Base-by-base conservation (phyloP, 1,140 invertebrate genomes). In the Drepana arcuata region DNA sequence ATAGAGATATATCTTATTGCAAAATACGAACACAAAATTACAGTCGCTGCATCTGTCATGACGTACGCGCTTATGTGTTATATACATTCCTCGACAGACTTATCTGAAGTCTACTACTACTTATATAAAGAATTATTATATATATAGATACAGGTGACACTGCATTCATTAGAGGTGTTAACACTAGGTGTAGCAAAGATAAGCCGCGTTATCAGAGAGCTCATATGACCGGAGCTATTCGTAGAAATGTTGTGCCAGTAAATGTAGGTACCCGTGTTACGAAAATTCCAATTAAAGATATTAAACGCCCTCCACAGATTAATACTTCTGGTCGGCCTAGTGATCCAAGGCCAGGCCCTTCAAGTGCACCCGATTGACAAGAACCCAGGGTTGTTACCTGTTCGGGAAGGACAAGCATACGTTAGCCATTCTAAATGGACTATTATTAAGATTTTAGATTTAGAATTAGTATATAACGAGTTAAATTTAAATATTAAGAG, bases 231-330 rank as follows among this genome's bases (percentile, higher is more conserved):
- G 40, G 25, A n/a, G 25, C 27, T 7, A 16, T 35, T 18, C 1
- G 12, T 16, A 37, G 39, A 12, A 48, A 48, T 11, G 14, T 34
- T 6, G 34, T 41, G 2, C 21, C 34, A 1, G 25, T 48, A 24
- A 21, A 21, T 26, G 10, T 72, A 84, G 42, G 66, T 70, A 54
- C 25, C 46, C 29, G 70, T 63, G 13, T 62, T 12, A 39, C 14
- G 26, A 32, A 69, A 77, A 41, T 39, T 7, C 34, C 14, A 56
- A 65, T 34, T 18, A 60, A 45, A 31, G 25, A 44, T n/a, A 41
- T 41, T 7, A 37, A 26, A 25, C 33, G 40, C 13, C 52, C 50
- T 51, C 28, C 54, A 34, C 54, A 52, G 48, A 41, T 45, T 15
- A 16, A 21, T 35, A 14, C 33, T 44, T 14, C 13, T 56, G 32